A percentile compares a stretch with the other conserved stretches of the same genome.
These are phyloP conservation scores for Lagopus muta DNA, from an alignment of 2,113 vertebrate species.

Conservation along the genomic window DNA sequence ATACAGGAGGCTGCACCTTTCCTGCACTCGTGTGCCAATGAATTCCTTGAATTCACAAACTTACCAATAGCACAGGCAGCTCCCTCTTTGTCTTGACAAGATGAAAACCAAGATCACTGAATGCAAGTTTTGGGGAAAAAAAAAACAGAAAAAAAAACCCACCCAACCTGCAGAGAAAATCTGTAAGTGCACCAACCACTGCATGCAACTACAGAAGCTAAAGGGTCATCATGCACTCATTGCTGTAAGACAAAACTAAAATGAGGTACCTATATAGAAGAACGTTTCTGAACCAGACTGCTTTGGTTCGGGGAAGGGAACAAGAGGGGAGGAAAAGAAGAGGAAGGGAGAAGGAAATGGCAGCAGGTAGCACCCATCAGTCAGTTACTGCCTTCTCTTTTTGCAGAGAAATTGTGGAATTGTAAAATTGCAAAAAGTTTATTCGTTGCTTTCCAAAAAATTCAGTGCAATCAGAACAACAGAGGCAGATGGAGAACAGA, in stretches of 20 bases:
- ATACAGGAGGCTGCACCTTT: not conserved
- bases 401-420: not conserved
- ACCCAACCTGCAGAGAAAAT: not conserved
- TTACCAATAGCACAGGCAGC: not conserved
- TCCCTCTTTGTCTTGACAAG: not conserved
- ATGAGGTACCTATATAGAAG: not conserved
- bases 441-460: not conserved
- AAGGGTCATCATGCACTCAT: not conserved
- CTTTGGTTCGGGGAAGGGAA: not conserved
- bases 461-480: not conserved
- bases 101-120: not conserved
- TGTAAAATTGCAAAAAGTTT: too few species aligned
- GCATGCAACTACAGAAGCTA: not conserved
- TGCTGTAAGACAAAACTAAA: not conserved
- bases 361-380: not conserved
- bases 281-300: not conserved
- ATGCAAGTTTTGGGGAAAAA: not conserved
- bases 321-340: not conserved
- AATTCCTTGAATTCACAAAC: not conserved
- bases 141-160: not conserved
- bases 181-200: not conserved
- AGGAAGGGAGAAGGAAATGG: not conserved
- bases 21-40: fast-evolving
- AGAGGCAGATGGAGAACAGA: not conserved
- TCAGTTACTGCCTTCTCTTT: not conserved